Base-by-base conservation (phyloP, 1,140 invertebrate species). In the Heterodera schachtii region DNA sequence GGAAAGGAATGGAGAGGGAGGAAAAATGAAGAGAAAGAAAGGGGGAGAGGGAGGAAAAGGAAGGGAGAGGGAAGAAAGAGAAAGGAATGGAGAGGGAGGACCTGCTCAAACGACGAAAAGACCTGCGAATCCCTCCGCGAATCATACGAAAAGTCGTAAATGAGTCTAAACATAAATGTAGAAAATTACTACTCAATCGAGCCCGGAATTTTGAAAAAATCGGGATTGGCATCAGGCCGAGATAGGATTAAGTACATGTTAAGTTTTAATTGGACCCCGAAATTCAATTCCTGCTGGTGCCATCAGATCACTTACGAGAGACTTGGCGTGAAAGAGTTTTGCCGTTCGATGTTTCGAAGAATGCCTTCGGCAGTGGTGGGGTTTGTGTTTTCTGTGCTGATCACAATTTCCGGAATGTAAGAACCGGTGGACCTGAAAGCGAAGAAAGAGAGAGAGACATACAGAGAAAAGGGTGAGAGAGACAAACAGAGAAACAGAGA, bases 401-500 rank as follows among this genome's bases (percentile, higher is more conserved):
- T 81, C 31, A 81, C 80, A 46, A 81, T 81, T 76, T 81, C 80
- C 1, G 80, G 80, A 44, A 81, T 81, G 21, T 77, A 81, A 21
- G 80, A 81, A 43, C 74, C 57, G 69, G 57, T 75, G 43, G 80
- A 78, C 41, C 76, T 78, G n/a, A n/a, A n/a, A n/a, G n/a, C n/a
- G n/a, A n/a, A n/a, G n/a, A n/a, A n/a, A n/a, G n/a, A n/a, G n/a
- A n/a, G n/a, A n/a, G n/a, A n/a, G n/a, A n/a, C n/a, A n/a, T n/a
- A n/a, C n/a, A n/a, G n/a, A n/a, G n/a, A n/a, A n/a, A n/a, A n/a
- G n/a, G n/a, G n/a, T n/a, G n/a, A n/a, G n/a, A n/a, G n/a, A n/a
- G n/a, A n/a, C n/a, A n/a, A n/a, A n/a, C n/a, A n/a, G n/a, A n/a
- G n/a, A n/a, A n/a, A n/a, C n/a, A n/a, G n/a, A n/a, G n/a, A n/a